These are phyloP conservation scores for Castor canadensis DNA, from an alignment of 2,113 vertebrate genomes.

Conservation along the genomic window DNA sequence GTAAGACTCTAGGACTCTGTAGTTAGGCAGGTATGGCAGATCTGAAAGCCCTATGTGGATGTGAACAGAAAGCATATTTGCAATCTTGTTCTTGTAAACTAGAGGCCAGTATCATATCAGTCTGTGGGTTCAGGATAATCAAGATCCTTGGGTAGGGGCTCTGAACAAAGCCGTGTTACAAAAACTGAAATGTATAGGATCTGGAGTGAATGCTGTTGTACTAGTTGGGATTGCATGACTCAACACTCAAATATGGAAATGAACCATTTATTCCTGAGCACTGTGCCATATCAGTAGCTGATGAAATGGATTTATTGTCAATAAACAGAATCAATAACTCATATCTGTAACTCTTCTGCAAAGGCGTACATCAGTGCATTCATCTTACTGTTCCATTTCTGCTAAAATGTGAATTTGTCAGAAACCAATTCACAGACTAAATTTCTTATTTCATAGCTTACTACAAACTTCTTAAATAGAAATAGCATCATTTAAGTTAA, in stretches of 20 bases:
- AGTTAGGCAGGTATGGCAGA: neutral
- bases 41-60: neutral
- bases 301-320: neutral
- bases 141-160: neutral
- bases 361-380: neutral
- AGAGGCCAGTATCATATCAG: neutral
- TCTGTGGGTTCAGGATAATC: neutral
- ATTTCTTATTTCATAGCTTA: neutral
- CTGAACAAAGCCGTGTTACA: neutral
- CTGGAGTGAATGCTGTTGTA: neutral
- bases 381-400: neutral
- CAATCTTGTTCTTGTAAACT: neutral
- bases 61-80: neutral
- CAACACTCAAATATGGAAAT: neutral
- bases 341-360: neutral
- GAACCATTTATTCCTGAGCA: neutral
- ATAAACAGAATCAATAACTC: neutral
- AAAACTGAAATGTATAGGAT: neutral
- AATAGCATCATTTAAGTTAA: constrained; percentile 12
- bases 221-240: neutral
- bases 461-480: neutral
- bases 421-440: neutral
- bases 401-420: neutral
- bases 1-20: neutral
- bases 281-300: neutral